Evolutionary conservation across 2,113 vertebrate genomes (phyloP).

Genomic region (Ochotona curzoniae): DNA sequence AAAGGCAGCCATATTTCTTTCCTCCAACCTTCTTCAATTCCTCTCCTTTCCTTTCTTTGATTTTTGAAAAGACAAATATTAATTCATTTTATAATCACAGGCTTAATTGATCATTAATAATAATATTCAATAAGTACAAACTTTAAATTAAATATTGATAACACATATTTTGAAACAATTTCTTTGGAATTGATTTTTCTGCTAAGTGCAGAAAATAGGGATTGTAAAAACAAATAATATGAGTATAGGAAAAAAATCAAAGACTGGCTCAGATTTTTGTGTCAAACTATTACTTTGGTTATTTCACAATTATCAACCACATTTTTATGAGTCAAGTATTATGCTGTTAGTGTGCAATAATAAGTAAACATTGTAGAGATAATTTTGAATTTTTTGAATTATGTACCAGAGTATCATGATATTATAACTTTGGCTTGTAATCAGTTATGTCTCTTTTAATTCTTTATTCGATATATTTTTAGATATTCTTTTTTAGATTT

Average conservation of each 20-base stretch:
- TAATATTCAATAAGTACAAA: not conserved
- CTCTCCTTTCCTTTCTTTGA: no score
- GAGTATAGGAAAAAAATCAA: not conserved
- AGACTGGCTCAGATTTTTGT: constrained; percentile 3
- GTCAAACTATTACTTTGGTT: not conserved
- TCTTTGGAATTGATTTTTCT: constrained; percentile 33
- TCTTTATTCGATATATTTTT: constrained; percentile 22
- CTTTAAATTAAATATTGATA: constrained; percentile 18
- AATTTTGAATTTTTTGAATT: constrained; percentile 29
- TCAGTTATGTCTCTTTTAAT: not conserved
- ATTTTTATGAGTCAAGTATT: constrained; percentile 17
- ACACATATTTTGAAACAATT: constrained; percentile 6
- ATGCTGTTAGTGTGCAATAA: not conserved
- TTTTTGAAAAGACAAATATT: no score
- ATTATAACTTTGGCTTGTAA: not conserved
- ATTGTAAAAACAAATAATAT: not conserved
- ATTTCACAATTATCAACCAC: constrained; percentile 2
- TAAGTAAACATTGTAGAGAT: not conserved
- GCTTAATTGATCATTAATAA: no score
- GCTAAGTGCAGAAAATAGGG: not conserved
- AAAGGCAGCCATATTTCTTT: no score
- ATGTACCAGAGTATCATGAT: not conserved
- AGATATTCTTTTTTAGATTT: constrained; percentile 22
- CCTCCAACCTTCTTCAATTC: no score
- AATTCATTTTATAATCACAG: no score